Evolutionary conservation across 2,113 vertebrate species (phyloP), one percentile per base, ranked within the genome.

Genomic region (Ctenomys sociabilis): DNA sequence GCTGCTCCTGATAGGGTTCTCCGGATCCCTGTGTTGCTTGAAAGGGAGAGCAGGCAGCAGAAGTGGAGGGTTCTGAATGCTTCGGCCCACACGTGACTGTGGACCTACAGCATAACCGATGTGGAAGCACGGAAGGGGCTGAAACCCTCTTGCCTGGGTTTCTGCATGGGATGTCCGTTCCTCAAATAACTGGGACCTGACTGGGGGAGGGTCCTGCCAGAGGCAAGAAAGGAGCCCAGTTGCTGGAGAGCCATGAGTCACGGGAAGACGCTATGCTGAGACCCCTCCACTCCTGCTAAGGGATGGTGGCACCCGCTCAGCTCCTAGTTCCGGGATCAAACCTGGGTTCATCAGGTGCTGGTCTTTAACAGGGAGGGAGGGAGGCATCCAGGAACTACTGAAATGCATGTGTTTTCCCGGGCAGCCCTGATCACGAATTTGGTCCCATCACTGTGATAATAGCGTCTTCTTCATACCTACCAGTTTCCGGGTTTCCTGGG

Each of bases 11-110:
- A 43, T 32, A 4, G n/a, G 21, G 37, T n/a, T 22, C 32, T 75
- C 13, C 72, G 22, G 24, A 40, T 6, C 30, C 59, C 35, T 9
- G 59, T 26, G 12, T 24, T 73, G n/a, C 35, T 54, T 9, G 3
- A 8, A 52, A 21, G 72, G 19, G 11, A n/a, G 45, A 63, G 35
- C 30, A 7, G 32, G 84, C 49, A 70, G 75, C 70, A 63, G 12
- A 3, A 1, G 3, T 28, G 11, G 32, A 16, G 35, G 28, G 5
- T 26, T 82, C 35, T 1, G 16, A 86, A n/a, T 0, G 3, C 1
- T 32, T 11, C 40, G 21, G 19, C 13, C 49, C 10, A 19, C 21
- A 10, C 1, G 0, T 0, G 9, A 59, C 30, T 89, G 43, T 13
- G 54, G 83, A 77, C 26, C 81, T 45, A 72, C 45, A 45, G 22